Evolutionary conservation across 2,888 invertebrate genomes (phyloP), one percentile per base, ranked within the genome.

Genomic region (Drymonia ruficornis): DNA sequence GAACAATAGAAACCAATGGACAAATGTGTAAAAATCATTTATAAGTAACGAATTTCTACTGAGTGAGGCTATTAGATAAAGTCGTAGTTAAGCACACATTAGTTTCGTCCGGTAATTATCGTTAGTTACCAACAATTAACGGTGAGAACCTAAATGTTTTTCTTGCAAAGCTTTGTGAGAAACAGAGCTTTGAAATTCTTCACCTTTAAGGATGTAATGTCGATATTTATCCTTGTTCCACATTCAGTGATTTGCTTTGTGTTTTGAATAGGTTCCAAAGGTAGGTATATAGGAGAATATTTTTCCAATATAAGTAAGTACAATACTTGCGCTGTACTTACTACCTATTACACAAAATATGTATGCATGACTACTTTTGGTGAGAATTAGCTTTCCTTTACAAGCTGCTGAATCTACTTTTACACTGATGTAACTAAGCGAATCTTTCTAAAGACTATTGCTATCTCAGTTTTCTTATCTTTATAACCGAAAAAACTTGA

Each of bases 1-100:
- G 31, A 63, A 67, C 61, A 68, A 67, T 67, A 31, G 59, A 56
- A 51, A 18, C 18, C 34, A 31, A 15, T 38, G 16, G 34, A 50
- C 40, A 29, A 50, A 54, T 34, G 31, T 40, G 15, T 38, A 43
- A 29, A 49, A 43, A 11, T 11, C 18, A 18, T 13, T 43, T 16
- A 19, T 44, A 31, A 48, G 29, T 18, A 11, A n/a, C 49, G 38
- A 43, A 34, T 3, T 44, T 44, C 12, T 19, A 7, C 53, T 29
- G 34, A 34, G 23, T 19, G 38, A n/a, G n/a, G n/a, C n/a, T 45
- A 38, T 56, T 28, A 45, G 49, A 49, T 53, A 49, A 52, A 46
- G 31, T 43, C 28, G n/a, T 34, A 19, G 47, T 36, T 47, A 52
- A 45, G 31, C 19, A 36, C 13, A n/a, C 50, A 45, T 56, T 43